These are phyloP conservation scores for Colletes latitarsis DNA, from an alignment of 1,140 invertebrate species.

Conservation along the genomic window DNA sequence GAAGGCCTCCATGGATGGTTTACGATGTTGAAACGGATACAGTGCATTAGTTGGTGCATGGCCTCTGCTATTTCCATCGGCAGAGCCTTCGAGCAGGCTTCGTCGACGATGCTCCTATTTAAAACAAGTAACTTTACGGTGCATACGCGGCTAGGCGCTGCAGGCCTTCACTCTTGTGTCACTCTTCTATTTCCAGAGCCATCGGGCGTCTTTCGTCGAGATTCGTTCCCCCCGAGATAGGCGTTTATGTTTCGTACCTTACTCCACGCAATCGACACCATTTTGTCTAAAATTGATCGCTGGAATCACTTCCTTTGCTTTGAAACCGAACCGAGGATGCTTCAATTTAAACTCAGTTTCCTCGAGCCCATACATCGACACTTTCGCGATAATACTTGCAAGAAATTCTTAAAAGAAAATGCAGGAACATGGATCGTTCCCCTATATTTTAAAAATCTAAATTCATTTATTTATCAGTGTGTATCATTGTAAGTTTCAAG, in stretches of 20 bases:
- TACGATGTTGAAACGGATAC: neutral
- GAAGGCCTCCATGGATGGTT: neutral
- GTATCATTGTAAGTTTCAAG: no score
- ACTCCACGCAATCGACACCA: neutral
- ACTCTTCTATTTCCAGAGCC: slow-evolving; percentile 47
- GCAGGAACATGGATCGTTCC: no score
- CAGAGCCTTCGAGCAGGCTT: slow-evolving; percentile 26
- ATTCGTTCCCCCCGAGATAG: slow-evolving; percentile 4
- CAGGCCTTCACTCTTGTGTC: slow-evolving; percentile 51
- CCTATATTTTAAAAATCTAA: no score
- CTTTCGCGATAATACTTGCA: no score
- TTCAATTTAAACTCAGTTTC: no score
- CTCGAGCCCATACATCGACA: no score
- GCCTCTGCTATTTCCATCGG: slow-evolving; percentile 46
- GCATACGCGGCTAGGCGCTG: slow-evolving; percentile 18
- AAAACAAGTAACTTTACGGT: slow-evolving; percentile 45
- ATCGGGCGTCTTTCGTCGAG: slow-evolving; percentile 10
- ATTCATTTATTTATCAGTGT: no score
- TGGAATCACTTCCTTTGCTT: no score
- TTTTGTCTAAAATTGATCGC: neutral
- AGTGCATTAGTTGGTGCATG: slow-evolving; percentile 5
- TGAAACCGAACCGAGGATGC: no score
- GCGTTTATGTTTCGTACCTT: slow-evolving; percentile 3
- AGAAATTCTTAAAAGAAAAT: no score
- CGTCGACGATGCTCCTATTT: slow-evolving; percentile 40